Conservation (phyloP, 2,888 invertebrate genomes). For the Unio delphinus region DNA sequence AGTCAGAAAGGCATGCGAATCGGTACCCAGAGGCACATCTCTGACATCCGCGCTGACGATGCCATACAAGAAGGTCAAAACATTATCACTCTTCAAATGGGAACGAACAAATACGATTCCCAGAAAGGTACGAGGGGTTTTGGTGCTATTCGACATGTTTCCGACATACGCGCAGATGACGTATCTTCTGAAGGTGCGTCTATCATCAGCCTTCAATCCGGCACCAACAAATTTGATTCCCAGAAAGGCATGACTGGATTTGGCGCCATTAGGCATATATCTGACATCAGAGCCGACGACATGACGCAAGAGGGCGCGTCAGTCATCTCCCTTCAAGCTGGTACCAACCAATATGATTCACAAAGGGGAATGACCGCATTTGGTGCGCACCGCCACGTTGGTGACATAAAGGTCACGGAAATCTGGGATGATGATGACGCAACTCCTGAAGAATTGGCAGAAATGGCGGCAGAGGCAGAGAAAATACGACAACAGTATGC, state of each 20-base stretch:
- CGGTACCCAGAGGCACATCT: constrained; percentile 63
- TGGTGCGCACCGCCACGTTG: constrained; percentile 62
- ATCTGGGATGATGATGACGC: constrained; percentile 53
- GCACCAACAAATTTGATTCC: constrained; percentile 67
- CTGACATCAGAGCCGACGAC: constrained; percentile 67
- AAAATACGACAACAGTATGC: constrained; percentile 24
- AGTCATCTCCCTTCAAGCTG: constrained; percentile 65
- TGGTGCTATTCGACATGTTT: constrained; percentile 64
- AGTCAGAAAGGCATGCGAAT: constrained; percentile 64
- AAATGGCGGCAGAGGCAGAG: constrained; percentile 32
- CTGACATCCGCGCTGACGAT: constrained; percentile 68
- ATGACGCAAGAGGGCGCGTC: constrained; percentile 56
- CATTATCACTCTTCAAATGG: constrained; percentile 65
- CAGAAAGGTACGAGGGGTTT: constrained; percentile 65
- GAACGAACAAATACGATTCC: constrained; percentile 66
- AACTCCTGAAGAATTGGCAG: constrained; percentile 30
- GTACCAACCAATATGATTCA: constrained; percentile 68
- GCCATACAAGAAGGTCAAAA: constrained; percentile 55
- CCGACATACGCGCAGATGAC: constrained; percentile 68
- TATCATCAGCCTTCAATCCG: constrained; percentile 65
- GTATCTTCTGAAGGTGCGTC: constrained; percentile 55
- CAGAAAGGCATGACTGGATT: constrained; percentile 67
- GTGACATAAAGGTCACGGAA: constrained; percentile 67
- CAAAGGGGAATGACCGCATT: constrained; percentile 66
- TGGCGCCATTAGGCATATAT: constrained; percentile 62